These are phyloP conservation scores for Exephanes ischioxanthus DNA, from an alignment of 2,888 invertebrate species.

Conservation along the genomic window DNA sequence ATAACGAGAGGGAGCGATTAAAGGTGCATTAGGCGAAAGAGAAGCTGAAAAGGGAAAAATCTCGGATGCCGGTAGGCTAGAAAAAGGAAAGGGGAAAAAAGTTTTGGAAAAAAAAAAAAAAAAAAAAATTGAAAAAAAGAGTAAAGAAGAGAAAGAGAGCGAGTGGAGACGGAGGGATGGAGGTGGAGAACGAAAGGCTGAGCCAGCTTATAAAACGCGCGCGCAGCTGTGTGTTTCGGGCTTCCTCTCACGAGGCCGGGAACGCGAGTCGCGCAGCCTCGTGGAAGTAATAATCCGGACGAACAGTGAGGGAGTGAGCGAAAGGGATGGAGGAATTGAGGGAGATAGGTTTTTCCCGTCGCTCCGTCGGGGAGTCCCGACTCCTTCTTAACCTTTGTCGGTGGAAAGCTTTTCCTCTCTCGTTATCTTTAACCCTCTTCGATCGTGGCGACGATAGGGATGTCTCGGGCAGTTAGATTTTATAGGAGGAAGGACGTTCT, in stretches of 20 bases:
- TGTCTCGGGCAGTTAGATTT: conserved; percentile 63
- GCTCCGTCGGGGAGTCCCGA: conserved; percentile 55
- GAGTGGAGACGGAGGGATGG: conserved; percentile 40
- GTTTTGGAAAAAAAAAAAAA: conserved; percentile 2
- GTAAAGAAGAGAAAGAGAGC: conserved; percentile 47
- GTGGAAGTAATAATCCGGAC: conserved; percentile 67
- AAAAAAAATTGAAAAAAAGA: conserved; percentile 30
- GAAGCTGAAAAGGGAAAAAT: conserved; percentile 46
- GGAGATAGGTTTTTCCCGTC: conserved; percentile 43
- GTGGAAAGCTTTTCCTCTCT: conserved; percentile 55
- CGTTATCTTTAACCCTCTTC: conserved; percentile 65
- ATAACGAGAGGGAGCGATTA: background rate
- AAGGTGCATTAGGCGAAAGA: conserved; percentile 4
- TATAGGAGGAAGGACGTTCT: conserved; percentile 52
- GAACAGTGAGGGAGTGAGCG: conserved; percentile 25
- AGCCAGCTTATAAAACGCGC: conserved; percentile 69
- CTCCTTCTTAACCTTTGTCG: conserved; percentile 67
- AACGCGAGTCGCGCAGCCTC: conserved; percentile 59
- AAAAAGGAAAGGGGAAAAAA: too few species aligned
- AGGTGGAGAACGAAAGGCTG: conserved; percentile 48
- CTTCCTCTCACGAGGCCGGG: conserved; percentile 70
- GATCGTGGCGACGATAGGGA: conserved; percentile 67
- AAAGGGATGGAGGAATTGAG: background rate
- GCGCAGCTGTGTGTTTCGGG: conserved; percentile 68
- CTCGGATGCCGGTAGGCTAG: conserved; percentile 23